Evolutionary conservation across 2,113 vertebrate genomes (phyloP), one percentile per base, ranked within the genome.

Genomic region (Notothenia coriiceps): DNA sequence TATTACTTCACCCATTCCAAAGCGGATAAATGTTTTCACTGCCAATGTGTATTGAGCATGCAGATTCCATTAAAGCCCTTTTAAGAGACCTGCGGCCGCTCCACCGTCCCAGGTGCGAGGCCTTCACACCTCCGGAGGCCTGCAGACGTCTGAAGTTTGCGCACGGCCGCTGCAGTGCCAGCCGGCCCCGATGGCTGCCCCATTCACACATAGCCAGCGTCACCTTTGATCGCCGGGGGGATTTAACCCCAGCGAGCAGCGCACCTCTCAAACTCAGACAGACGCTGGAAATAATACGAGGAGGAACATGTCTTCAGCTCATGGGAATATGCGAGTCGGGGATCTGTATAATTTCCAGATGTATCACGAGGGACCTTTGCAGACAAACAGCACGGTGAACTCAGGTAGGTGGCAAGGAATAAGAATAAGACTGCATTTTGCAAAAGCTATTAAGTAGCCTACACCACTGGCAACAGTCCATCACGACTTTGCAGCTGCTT

Each of bases 31-130:
- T 94, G 91, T 95, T 94, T 93, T 94, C 87, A 70, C 92, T 93
- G 78, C 25, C 51, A 80, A 93, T 95, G 95, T 95, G 94, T 96
- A 96, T 96, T 96, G 86, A 76, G 70, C 56, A 63, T 70, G 85
- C 80, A 86, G 85, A 92, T 88, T 90, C 91, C 92, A 94, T 95
- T 95, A 94, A 82, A 91, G 65, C 7, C 82, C 35, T 79, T 89
- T 86, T 71, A 82, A 80, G 69, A 71, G 79, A 82, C 61, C 61
- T 29, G 77, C 86, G 88, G 85, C 59, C 61, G 60, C 74, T 82
- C 74, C 88, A 86, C 33, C 73, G 77, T 62, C 71, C 80, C 67
- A 78, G 89, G 91, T 88, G 93, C 87, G 84, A 85, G 5, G 46
- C 43, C 55, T 91, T 94, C 93, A 91, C 95, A 94, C 94, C 90